Percentiles rank a stretch among this genome's conserved stretches.
These are phyloP conservation scores for Gymnothorax reevesii DNA, from an alignment of 2,797 vertebrate genomes.

Conservation along the genomic window DNA sequence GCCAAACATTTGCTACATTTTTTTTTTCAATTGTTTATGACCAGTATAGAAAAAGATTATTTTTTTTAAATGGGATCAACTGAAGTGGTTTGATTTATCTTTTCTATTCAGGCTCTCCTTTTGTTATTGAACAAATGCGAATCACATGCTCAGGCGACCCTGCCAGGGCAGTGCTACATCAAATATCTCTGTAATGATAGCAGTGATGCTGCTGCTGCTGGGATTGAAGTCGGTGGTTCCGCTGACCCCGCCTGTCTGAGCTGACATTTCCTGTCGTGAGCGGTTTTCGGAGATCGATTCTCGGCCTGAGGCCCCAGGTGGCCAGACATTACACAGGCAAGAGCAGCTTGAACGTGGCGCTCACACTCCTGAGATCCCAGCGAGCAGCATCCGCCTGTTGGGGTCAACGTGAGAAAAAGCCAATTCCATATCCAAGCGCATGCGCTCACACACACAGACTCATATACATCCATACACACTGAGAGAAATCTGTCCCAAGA, in stretches of 20 bases:
- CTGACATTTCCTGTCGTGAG: slow-evolving; percentile 5
- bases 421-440: not conserved
- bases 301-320: no score
- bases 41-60: not conserved
- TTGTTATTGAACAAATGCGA: not conserved
- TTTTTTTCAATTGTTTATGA: no score
- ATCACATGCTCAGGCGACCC: no score
- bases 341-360: no score
- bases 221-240: not conserved
- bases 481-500: not conserved
- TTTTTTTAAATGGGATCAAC: not conserved
- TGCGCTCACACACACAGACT: not conserved
- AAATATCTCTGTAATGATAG: no score
- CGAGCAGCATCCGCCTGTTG: no score
- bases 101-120: not conserved
- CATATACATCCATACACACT: not conserved
- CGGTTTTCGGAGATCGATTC: not conserved
- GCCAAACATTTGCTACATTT: no score
- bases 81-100: not conserved
- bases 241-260: not conserved
- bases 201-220: not conserved
- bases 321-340: no score
- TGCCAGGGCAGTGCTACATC: no score
- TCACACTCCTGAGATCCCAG: no score
- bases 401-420: no score